A percentile compares a stretch with the other conserved stretches of the same genome.
phyloP scores from a whole-genome alignment of 2,797 vertebrate species.

The Coreius guichenoti region DNA sequence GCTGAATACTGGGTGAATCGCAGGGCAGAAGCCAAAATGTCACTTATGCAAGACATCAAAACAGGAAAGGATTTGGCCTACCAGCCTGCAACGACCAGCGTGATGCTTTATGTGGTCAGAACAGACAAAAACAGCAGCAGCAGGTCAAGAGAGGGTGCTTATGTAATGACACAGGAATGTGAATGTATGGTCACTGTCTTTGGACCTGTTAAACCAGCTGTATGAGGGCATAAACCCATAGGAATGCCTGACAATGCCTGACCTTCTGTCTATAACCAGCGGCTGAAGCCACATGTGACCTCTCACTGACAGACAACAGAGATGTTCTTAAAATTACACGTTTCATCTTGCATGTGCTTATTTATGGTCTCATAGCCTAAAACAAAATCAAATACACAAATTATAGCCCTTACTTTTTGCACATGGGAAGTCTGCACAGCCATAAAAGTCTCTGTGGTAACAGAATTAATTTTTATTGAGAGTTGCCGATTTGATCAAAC shows the following conservation, averaged over 20 bases:
- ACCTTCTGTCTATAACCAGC: constrained; percentile 20
- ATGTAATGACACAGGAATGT: constrained; percentile 47
- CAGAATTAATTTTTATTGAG: neutral
- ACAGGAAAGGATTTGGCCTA: neutral
- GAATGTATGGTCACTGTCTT: constrained; percentile 32
- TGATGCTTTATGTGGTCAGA: constrained; percentile 14
- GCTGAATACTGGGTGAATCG: neutral
- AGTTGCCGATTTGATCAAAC: constrained; percentile 1
- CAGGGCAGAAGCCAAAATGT: neutral
- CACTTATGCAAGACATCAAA: constrained; percentile 8
- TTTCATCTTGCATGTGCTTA: neutral
- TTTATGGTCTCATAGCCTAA: neutral
- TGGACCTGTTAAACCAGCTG: constrained; percentile 20
- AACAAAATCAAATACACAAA: neutral
- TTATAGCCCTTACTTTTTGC: neutral
- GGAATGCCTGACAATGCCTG: constrained; percentile 41
- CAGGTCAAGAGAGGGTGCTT: constrained; percentile 33
- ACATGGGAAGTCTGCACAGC: neutral
- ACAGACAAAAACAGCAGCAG: constrained; percentile 22
- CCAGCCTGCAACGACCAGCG: neutral
- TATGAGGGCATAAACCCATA: constrained; percentile 38
- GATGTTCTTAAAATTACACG: neutral
- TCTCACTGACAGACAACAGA: neutral
- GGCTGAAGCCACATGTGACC: constrained; percentile 11
- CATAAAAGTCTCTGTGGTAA: neutral